Conservation (phyloP, 2,888 invertebrate genomes). For the Ctenicera cuprea region DNA sequence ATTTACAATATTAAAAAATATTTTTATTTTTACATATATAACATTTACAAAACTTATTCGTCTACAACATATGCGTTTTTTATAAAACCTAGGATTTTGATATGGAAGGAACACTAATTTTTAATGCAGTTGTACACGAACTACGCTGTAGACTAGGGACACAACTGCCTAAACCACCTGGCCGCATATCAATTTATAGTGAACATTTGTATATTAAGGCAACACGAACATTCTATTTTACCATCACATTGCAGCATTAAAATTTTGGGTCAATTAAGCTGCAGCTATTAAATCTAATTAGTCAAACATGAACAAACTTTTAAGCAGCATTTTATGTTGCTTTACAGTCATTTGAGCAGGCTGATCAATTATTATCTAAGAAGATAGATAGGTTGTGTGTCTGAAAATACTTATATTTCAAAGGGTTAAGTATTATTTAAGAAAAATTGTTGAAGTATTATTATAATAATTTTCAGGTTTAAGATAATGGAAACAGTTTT, state of each 20-base stretch:
- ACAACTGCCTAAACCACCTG: slow-evolving; percentile 31
- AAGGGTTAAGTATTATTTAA: too few relatives aligned
- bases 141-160: slow-evolving; percentile 26
- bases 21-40: slow-evolving; percentile 41
- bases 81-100: slow-evolving; percentile 34
- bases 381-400: too few relatives aligned
- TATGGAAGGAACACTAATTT: slow-evolving; percentile 47
- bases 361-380: neutral
- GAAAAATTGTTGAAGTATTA: too few relatives aligned
- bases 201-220: slow-evolving; percentile 42
- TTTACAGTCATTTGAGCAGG: neutral
- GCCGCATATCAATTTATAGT: slow-evolving; percentile 24
- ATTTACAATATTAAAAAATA: slow-evolving; percentile 29
- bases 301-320: neutral
- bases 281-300: neutral
- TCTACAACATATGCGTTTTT: slow-evolving; percentile 25
- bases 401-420: too few relatives aligned
- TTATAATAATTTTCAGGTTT: too few relatives aligned
- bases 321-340: slow-evolving; percentile 6
- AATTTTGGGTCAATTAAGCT: neutral
- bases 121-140: slow-evolving; percentile 36
- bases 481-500: too few relatives aligned
- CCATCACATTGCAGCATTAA: slow-evolving; percentile 32
- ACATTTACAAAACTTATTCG: slow-evolving; percentile 45
- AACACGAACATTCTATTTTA: slow-evolving; percentile 34